These are phyloP conservation scores for Plotosus lineatus DNA, from an alignment of 2,113 vertebrate species.

Conservation along the genomic window DNA sequence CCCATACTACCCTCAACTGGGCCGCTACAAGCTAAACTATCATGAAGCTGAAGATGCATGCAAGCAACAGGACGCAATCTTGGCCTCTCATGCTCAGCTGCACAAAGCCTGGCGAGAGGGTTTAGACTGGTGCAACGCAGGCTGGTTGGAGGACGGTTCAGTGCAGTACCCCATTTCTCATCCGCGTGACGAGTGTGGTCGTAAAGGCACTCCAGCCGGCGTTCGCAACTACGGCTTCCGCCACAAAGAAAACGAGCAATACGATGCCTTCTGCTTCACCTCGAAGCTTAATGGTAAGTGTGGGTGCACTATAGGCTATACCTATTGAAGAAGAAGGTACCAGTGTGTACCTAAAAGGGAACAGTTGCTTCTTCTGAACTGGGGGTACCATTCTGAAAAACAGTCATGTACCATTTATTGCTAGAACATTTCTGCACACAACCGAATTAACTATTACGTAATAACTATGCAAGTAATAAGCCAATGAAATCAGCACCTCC, in stretches of 20 bases:
- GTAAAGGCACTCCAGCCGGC: constrained; percentile 76
- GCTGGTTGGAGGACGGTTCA: constrained; percentile 91
- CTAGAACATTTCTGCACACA: too few species aligned
- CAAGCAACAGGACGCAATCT: constrained; percentile 85
- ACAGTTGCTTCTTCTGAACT: too few species aligned
- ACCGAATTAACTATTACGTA: too few species aligned
- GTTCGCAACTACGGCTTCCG: constrained; percentile 91
- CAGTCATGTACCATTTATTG: too few species aligned
- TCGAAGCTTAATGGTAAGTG: constrained; percentile 89
- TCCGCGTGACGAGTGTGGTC: constrained; percentile 85
- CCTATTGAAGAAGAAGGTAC: too few species aligned
- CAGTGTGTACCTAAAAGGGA: too few species aligned
- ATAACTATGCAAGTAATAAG: too few species aligned
- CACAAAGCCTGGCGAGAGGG: constrained; percentile 92
- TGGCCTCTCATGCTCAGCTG: constrained; percentile 89
- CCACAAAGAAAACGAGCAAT: constrained; percentile 87
- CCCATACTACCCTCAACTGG: constrained; percentile 86
- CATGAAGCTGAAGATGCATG: constrained; percentile 83
- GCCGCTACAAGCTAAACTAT: constrained; percentile 90
- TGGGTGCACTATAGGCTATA: not conserved
- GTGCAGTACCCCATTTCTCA: constrained; percentile 91
- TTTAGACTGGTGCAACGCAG: constrained; percentile 94
- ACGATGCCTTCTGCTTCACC: constrained; percentile 94
- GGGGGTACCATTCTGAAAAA: too few species aligned
- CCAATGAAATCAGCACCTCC: too few species aligned